A percentile compares a stretch with the other conserved stretches of the same genome.
phyloP scores from a whole-genome alignment of 2,113 vertebrate species.

The Numida meleagris region DNA sequence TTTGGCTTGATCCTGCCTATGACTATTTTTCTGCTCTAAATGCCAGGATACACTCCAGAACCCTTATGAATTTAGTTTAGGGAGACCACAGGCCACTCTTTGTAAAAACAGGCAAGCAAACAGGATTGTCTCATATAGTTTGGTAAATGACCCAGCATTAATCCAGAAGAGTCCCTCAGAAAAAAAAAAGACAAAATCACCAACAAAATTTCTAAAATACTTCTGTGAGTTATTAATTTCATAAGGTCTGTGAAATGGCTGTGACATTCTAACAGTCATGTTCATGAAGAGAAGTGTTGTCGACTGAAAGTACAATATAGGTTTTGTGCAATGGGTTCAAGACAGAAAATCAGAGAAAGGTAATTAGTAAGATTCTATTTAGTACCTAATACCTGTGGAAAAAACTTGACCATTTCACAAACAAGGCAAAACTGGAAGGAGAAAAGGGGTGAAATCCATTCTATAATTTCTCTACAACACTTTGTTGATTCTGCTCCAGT shows the following conservation, averaged over 20 bases:
- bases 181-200: neutral
- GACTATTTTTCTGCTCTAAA: neutral
- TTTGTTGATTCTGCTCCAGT: neutral
- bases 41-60: neutral
- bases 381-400: neutral
- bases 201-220: neutral
- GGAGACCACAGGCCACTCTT: neutral
- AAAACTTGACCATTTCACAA: neutral
- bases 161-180: neutral
- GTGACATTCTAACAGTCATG: neutral
- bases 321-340: neutral
- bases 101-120: neutral
- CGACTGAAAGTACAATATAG: neutral
- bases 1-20: neutral
- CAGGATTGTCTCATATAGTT: neutral
- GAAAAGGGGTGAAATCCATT: neutral
- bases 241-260: neutral
- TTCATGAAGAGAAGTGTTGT: neutral
- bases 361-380: neutral
- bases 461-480: neutral
- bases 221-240: neutral
- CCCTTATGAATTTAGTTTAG: neutral
- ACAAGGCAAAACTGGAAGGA: neutral
- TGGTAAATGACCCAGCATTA: neutral
- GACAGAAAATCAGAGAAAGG: neutral